Evolutionary conservation across 2,797 vertebrate species (phyloP).

Genomic region (Buphagus erythrorhynchus): DNA sequence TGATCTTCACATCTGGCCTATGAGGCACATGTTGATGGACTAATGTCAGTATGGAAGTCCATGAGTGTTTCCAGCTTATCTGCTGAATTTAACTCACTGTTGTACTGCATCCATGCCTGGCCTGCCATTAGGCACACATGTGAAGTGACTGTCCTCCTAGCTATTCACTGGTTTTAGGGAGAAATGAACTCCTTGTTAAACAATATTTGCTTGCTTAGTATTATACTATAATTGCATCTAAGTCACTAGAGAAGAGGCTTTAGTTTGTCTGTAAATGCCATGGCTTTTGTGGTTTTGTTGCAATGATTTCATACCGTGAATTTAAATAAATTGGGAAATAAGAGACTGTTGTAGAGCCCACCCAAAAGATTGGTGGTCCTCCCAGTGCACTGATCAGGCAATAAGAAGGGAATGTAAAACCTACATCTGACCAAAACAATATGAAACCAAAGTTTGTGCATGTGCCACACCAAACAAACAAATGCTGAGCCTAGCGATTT

Average conservation of each 20-base stretch:
- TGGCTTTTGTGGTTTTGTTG: conserved; percentile 28
- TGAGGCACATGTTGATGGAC: neutral
- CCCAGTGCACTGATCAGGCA: neutral
- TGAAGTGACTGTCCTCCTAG: neutral
- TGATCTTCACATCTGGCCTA: neutral
- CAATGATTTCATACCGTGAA: neutral
- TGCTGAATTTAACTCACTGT: neutral
- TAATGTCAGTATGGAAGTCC: neutral
- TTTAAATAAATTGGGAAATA: conserved; percentile 5
- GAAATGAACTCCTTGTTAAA: neutral
- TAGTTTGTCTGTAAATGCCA: neutral
- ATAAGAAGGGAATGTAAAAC: neutral
- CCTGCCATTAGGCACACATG: neutral
- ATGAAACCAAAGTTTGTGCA: neutral
- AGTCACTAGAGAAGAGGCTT: neutral
- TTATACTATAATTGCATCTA: neutral
- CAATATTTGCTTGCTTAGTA: neutral
- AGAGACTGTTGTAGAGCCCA: neutral
- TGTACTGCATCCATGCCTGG: neutral
- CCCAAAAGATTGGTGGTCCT: conserved; percentile 23
- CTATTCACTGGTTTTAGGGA: neutral
- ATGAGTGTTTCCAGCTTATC: neutral
- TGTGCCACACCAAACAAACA: neutral
- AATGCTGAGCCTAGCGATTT: neutral
- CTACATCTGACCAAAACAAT: neutral